A percentile compares a stretch with the other conserved stretches of the same genome.
phyloP scores from a whole-genome alignment of 2,888 invertebrate species.

The Athrips mouffetella region DNA sequence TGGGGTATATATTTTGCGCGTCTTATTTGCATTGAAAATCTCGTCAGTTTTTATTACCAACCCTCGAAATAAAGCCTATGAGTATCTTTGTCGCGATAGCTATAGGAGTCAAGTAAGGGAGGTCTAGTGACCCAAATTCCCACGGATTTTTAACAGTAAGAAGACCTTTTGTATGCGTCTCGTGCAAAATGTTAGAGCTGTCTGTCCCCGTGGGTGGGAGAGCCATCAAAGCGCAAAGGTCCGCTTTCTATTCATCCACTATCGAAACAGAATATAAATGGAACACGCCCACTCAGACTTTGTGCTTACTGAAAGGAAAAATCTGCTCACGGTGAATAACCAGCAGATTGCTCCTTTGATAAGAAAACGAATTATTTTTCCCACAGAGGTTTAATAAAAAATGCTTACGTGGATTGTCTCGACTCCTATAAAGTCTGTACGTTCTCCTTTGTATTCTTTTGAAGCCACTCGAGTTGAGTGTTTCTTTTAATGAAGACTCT shows the following conservation, averaged over 20 bases:
- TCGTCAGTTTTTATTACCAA: too few species aligned
- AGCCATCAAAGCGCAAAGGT: constrained; percentile 14
- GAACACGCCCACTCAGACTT: constrained; percentile 8
- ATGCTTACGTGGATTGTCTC: background rate
- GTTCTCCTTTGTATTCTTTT: too few species aligned
- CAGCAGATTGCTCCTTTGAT: constrained; percentile 9
- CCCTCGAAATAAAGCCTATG: too few species aligned
- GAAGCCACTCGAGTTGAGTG: too few species aligned
- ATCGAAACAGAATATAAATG: constrained; percentile 17
- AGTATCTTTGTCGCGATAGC: too few species aligned
- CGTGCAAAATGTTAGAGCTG: constrained; percentile 12
- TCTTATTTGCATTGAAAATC: too few species aligned
- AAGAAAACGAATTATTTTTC: background rate
- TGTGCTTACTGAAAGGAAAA: constrained; percentile 14
- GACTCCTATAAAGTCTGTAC: too few species aligned
- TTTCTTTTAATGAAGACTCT: too few species aligned
- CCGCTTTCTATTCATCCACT: constrained; percentile 14
- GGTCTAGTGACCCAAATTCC: background rate
- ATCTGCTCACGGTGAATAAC: constrained; percentile 11
- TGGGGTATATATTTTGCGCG: background rate
- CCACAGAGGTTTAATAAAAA: background rate
- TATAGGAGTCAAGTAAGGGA: too few species aligned
- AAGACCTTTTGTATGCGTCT: constrained; percentile 7
- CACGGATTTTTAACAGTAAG: constrained; percentile 4
- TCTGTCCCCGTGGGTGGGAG: constrained; percentile 11